Base-by-base conservation (phyloP, 2,113 vertebrate species). In the Danionella cerebrum region DNA sequence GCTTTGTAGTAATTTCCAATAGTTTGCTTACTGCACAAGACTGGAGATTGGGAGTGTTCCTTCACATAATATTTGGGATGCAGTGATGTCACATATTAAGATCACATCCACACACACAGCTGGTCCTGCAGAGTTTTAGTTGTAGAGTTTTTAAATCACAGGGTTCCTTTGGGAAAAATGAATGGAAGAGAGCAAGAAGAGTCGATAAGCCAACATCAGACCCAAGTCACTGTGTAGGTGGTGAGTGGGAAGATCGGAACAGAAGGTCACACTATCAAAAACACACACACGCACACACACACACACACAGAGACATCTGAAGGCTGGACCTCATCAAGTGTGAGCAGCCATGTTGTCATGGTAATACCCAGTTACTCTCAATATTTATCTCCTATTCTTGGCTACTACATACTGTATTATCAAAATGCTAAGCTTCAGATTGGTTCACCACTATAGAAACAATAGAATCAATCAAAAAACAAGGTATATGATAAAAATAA, bases 331-430 rank as follows among this genome's bases (percentile, higher is more conserved):
- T 27, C 4, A 58, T 58, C 67, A 50, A 71, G 31, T 69, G 75
- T 47, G 16, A n/a, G 54, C 29, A 78, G 67, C 72, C 70, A 62
- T 29, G 82, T 79, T 83, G 81, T 76, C 80, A 81, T 83, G 71
- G 80, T 68, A 79, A 80, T 81, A 42, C n/a, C n/a, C n/a, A 58
- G 22, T 52, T 22, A 33, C 35, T n/a, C 53, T 29, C 33, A 48
- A 41, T 36, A 25, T 62, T 58, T 33, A 11, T 3, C 14, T 21
- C 51, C 52, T 36, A 11, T 14, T 5, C 9, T 8, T 16, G 41
- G 7, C 44, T 11, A 25, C 12, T 50, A 51, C 13, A 14, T 42
- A 22, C n/a, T n/a, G n/a, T n/a, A n/a, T n/a, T n/a, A n/a, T n/a
- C n/a, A n/a, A n/a, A n/a, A n/a, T n/a, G n/a, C n/a, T n/a, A n/a